Conservation (phyloP, 2,888 invertebrate genomes). For the Chromoteleia sp. region DNA sequence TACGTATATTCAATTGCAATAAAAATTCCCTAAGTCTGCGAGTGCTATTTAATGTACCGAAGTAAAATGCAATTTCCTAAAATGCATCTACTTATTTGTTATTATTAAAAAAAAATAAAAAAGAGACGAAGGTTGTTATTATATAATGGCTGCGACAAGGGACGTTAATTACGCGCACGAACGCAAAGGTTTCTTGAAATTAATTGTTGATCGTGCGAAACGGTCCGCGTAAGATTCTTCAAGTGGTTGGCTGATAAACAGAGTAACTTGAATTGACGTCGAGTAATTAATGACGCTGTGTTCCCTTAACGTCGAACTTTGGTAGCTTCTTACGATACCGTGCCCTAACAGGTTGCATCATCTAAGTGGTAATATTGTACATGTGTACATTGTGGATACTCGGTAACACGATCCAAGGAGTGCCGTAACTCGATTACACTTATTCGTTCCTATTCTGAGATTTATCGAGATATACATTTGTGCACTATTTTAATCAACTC, state of each 20-base stretch:
- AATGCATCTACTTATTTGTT: no score
- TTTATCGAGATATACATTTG: conserved; percentile 59
- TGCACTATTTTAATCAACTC: conserved; percentile 58
- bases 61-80: no score
- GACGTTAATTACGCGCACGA: conserved; percentile 62
- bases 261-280: conserved; percentile 61
- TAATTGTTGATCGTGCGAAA: conserved; percentile 68
- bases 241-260: conserved; percentile 47
- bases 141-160: conserved; percentile 48
- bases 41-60: no score
- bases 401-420: conserved; percentile 64
- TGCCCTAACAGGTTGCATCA: conserved; percentile 66
- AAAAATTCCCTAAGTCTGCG: no score
- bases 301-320: conserved; percentile 68
- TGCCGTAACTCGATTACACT: conserved; percentile 66
- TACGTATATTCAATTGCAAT: no score
- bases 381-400: conserved; percentile 55
- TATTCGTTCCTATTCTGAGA: conserved; percentile 57
- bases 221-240: conserved; percentile 58
- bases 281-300: conserved; percentile 70
- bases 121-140: conserved; percentile 25
- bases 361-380: conserved; percentile 60
- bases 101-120: no score
- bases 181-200: conserved; percentile 70
- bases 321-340: conserved; percentile 67